phyloP scores from a whole-genome alignment of 2,113 vertebrate species.

The Cyanoliseus patagonus region DNA sequence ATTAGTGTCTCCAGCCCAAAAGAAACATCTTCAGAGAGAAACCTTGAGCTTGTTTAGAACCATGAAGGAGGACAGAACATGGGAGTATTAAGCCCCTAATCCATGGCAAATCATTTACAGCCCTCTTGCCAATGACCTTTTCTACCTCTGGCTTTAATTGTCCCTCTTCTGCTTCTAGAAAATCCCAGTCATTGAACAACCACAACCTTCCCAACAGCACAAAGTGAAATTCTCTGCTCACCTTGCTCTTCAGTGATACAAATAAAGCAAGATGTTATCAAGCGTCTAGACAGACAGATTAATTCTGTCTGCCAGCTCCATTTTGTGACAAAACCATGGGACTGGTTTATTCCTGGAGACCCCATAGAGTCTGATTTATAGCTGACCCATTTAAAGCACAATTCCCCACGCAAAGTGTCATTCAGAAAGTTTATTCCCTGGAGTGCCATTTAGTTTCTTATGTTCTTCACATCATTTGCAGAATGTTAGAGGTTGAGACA shows the following conservation, averaged over 20 bases:
- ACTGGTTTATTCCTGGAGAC: conserved; percentile 22
- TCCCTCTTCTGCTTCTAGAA: neutral
- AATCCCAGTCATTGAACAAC: neutral
- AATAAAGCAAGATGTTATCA: neutral
- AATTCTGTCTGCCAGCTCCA: conserved; percentile 34
- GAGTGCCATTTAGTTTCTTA: neutral
- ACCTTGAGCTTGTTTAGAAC: neutral
- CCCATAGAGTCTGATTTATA: conserved; percentile 13
- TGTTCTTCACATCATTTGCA: neutral
- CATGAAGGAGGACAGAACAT: neutral
- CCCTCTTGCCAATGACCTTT: neutral
- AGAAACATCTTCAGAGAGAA: neutral
- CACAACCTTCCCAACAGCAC: neutral
- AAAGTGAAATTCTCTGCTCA: neutral
- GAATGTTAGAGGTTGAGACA: neutral
- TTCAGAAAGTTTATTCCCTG: conserved; percentile 15
- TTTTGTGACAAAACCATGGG: conserved; percentile 21
- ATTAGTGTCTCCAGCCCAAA: neutral
- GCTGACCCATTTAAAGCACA: neutral
- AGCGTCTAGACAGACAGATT: conserved; percentile 2
- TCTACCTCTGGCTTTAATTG: neutral
- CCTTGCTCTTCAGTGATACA: neutral
- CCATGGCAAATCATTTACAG: neutral
- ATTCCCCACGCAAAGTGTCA: neutral
- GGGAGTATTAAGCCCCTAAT: neutral